Base-by-base conservation (phyloP, 2,888 invertebrate genomes). In the Venustoraphidia nigricollis region DNA sequence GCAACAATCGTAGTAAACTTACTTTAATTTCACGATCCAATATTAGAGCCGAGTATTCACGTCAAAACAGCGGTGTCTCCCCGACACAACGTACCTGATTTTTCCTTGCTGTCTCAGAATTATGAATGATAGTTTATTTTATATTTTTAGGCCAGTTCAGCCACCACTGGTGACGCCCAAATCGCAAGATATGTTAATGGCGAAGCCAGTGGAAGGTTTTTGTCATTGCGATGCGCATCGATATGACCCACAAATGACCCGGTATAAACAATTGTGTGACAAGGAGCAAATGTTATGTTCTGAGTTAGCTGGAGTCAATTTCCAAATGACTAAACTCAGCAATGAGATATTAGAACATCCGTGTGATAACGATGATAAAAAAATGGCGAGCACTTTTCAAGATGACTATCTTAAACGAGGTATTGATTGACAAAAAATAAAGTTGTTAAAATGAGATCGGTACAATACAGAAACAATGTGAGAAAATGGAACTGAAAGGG, bases 161-260 rank as follows among this genome's bases (percentile, higher is more conserved):
- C 79, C 80, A 0, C 77, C 78, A 0, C 61, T 64, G 8, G 71
- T 70, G 9, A 68, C 71, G 2, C 60, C 66, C 2, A 66, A 67
- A 45, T 71, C 72, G 0, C 59, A 63, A 2, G 61, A 66, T 34
- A 66, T 69, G 47, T 70, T 67, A 52, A 63, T 67, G n/a, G 72
- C 70, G 1, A 68, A 72, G 9, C 67, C 75, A 1, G 74, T 76
- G 2, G 75, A 76, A 1, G 76, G 77, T 0, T 77, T 76, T 57
- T 81, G 80, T 56, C 75, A 76, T 59, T 81, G 81, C 63, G 76
- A 79, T 53, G 70, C 69, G 0, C 79, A 79, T 56, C 68, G 73
- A 0, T 77, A 77, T 57, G 72, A 74, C 1, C 76, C 74, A 0
- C 65, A 74, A 46, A 70, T 77, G 50, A 76, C 74, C 51, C 73